phyloP scores from a whole-genome alignment of 2,888 invertebrate genomes.

The Ochropleura leucogaster region DNA sequence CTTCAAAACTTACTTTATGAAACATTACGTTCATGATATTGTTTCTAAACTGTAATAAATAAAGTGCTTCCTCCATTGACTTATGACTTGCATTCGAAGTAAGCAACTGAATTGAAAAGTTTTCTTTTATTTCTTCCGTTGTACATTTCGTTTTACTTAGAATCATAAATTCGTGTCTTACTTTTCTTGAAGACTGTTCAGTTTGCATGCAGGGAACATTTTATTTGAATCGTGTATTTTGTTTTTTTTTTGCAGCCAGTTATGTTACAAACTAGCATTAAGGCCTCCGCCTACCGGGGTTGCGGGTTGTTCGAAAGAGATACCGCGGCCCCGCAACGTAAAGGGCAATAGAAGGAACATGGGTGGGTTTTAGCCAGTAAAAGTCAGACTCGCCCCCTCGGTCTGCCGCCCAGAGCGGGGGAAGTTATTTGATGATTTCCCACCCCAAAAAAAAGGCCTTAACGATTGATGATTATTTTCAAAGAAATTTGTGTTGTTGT shows the following conservation, averaged over 20 bases:
- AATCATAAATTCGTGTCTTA: not conserved
- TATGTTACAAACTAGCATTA: not conserved
- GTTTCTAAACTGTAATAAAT: constrained; percentile 43
- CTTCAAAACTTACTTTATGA: constrained; percentile 1
- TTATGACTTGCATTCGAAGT: constrained; percentile 29
- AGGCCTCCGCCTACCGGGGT: too few species aligned
- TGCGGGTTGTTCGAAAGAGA: too few species aligned
- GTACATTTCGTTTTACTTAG: constrained; percentile 2
- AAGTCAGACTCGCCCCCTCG: too few species aligned
- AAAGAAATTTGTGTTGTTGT: too few species aligned
- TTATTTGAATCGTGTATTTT: too few species aligned
- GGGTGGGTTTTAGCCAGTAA: too few species aligned
- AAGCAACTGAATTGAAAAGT: constrained; percentile 37
- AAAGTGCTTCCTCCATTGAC: constrained; percentile 20
- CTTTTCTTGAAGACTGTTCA: not conserved
- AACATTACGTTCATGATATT: constrained; percentile 1
- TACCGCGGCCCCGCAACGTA: too few species aligned
- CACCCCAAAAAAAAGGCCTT: too few species aligned
- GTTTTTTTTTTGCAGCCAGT: not conserved
- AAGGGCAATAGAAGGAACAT: too few species aligned
- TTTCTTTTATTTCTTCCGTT: constrained; percentile 27
- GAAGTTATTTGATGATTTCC: too few species aligned
- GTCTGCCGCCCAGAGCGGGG: too few species aligned
- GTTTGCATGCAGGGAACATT: not conserved
- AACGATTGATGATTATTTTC: too few species aligned